Base-by-base conservation (phyloP, 1,140 invertebrate species). In the Drosophila teissieri region DNA sequence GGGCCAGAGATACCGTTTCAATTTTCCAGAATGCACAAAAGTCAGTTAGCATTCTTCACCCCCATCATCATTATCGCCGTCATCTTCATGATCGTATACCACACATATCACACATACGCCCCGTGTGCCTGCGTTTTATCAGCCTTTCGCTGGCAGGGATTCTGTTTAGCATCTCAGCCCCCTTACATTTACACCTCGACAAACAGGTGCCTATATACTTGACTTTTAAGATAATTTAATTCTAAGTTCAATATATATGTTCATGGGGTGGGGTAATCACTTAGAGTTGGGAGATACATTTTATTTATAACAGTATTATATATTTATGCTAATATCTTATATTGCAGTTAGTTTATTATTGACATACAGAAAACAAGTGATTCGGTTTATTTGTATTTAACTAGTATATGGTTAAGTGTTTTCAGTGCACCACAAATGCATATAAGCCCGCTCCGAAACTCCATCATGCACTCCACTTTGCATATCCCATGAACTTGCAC, bases 401-500 rank as follows among this genome's bases (percentile, higher is more conserved):
- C 0, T 24, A 4, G 24, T 24, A 8, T 14, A 39, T 4, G 10
- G 14, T 11, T 14, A 4, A 37, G 12, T 60, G 17, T 22, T 60
- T 31, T 4, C 6, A 31, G 60, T 63, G 45, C 46, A 36, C 31
- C n/a, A 7, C 15, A 22, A 27, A 31, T 56, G 17, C 61, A 31
- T 46, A 61, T 22, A 56, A 55, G 64, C 63, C 64, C 36, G 54
- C 67, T 34, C 46, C 17, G 37, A 15, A 51, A 46, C 40, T 76
- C 51, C 31, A 56, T 49, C 51, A 53, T 58, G 36, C 58, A 76
- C 77, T 79, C 67, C 84, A 88, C 79, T 83, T 88, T 83, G 75
- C 83, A 86, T 88, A 73, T 88, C 82, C 83, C 83, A 88, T 69
- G 82, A 88, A 88, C 83, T 86, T 86, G 83, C 83, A 86, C 83